These are phyloP conservation scores for Crotophaga sulcirostris DNA, from an alignment of 2,113 vertebrate genomes.

Conservation along the genomic window DNA sequence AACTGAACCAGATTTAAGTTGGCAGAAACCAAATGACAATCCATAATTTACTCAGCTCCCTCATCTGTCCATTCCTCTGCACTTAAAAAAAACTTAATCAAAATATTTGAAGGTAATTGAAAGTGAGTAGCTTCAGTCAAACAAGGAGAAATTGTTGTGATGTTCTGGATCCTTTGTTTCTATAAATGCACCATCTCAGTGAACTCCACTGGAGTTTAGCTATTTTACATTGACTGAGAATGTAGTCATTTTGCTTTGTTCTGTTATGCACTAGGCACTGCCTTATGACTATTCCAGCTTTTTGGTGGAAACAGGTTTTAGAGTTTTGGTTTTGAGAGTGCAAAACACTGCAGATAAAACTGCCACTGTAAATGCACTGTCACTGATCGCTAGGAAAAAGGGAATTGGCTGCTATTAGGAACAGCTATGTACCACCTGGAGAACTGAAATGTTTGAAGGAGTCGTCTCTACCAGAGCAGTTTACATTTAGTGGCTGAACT, in stretches of 20 bases:
- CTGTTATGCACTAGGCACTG: background rate
- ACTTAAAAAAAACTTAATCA: constrained; percentile 24
- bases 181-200: background rate
- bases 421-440: background rate
- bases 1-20: constrained; percentile 29
- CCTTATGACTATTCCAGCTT: background rate
- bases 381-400: background rate
- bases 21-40: constrained; percentile 8
- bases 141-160: background rate
- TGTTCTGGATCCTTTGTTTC: constrained; percentile 18
- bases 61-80: background rate
- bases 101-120: constrained; percentile 48
- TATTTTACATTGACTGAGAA: background rate
- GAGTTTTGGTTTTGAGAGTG: background rate
- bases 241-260: background rate
- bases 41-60: background rate
- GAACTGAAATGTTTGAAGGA: background rate
- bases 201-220: background rate
- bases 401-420: background rate
- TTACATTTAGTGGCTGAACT: background rate
- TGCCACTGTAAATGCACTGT: background rate
- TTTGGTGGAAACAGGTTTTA: background rate
- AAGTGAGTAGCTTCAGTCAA: constrained; percentile 19
- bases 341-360: background rate
- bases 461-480: background rate